phyloP scores from a whole-genome alignment of 2,113 vertebrate genomes.

The Eptesicus fuscus region DNA sequence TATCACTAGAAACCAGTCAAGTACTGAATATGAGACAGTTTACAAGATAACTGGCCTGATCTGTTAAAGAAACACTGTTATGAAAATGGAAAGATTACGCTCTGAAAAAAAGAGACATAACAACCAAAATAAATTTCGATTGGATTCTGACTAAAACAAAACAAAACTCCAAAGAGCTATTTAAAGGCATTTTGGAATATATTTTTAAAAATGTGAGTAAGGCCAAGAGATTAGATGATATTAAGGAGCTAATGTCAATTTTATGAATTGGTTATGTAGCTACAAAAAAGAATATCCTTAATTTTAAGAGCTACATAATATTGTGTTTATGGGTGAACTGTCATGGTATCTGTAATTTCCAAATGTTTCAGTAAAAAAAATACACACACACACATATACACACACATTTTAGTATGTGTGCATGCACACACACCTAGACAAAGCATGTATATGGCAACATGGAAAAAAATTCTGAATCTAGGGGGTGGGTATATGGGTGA shows the following conservation, averaged over 20 bases:
- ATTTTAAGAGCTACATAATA: background rate
- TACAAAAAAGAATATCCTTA: background rate
- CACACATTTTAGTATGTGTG: too few relatives aligned
- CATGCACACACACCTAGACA: background rate
- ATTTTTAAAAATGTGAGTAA: slow-evolving; percentile 4
- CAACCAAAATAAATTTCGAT: background rate
- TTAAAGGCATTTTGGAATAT: background rate
- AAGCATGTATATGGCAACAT: background rate
- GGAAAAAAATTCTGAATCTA: background rate
- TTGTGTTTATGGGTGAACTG: background rate
- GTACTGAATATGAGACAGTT: background rate
- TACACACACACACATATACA: background rate
- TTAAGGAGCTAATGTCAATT: background rate
- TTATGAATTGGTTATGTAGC: background rate
- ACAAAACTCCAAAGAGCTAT: background rate
- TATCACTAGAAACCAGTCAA: background rate
- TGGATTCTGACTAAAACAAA: background rate
- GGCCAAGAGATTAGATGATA: background rate
- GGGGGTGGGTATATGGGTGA: background rate
- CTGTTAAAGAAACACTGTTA: background rate
- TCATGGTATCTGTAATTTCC: background rate
- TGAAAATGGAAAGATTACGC: background rate
- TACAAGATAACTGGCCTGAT: background rate
- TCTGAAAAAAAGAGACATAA: background rate
- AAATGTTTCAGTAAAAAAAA: background rate